A percentile compares a stretch with the other conserved stretches of the same genome.
Conservation (phyloP, 2,797 vertebrate species). For the Lithobates pipiens region DNA sequence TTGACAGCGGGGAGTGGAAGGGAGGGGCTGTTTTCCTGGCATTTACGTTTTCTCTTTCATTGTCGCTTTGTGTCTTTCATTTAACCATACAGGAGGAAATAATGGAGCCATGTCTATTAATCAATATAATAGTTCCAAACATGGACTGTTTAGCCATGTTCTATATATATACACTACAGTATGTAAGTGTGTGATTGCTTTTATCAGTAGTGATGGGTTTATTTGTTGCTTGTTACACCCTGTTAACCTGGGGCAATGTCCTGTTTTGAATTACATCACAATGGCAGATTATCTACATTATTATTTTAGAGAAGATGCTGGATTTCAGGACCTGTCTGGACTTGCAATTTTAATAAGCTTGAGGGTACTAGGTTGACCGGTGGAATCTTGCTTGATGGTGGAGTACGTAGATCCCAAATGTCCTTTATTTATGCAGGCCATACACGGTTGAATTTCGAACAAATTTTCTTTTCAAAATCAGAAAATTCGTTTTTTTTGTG, state of each 20-base stretch:
- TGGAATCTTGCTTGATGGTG: too few species aligned
- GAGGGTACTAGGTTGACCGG: too few species aligned
- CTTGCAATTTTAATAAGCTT: too few species aligned
- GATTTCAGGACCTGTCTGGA: too few species aligned
- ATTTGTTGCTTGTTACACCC: slow-evolving; percentile 3
- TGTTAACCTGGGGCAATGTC: background rate
- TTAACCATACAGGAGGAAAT: background rate
- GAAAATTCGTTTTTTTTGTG: too few species aligned
- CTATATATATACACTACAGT: background rate
- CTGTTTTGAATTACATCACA: background rate
- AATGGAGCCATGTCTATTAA: background rate
- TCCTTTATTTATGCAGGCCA: too few species aligned
- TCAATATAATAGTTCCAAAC: background rate
- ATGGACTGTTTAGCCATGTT: background rate
- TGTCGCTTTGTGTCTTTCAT: background rate
- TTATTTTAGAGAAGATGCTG: too few species aligned
- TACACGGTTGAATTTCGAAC: too few species aligned
- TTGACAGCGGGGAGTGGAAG: slow-evolving; percentile 36
- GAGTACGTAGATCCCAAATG: too few species aligned
- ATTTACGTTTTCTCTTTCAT: background rate
- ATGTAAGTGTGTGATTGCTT: background rate
- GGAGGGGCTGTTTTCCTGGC: slow-evolving; percentile 23
- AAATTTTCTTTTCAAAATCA: too few species aligned
- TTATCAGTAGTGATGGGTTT: slow-evolving; percentile 32
- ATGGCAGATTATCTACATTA: background rate